Evolutionary conservation across 2,888 invertebrate species (phyloP).

Genomic region (Agrochola lota): DNA sequence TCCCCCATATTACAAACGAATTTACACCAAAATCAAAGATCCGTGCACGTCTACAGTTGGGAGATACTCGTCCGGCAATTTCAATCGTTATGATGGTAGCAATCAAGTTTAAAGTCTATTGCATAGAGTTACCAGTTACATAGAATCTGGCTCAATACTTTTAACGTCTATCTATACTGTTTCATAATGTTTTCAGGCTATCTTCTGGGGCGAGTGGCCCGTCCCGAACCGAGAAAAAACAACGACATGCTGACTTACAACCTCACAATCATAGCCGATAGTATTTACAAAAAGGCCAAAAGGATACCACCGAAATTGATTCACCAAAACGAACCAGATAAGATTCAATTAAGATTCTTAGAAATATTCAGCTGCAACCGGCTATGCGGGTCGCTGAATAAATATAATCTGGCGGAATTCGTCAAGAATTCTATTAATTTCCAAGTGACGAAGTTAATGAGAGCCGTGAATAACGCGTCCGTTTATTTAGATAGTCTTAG

Average conservation of each 20-base stretch:
- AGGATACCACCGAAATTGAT: slow-evolving; percentile 81
- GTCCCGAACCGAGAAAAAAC: slow-evolving; percentile 74
- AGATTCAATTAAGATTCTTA: slow-evolving; percentile 76
- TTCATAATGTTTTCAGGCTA: slow-evolving; percentile 79
- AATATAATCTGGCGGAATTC: slow-evolving; percentile 79
- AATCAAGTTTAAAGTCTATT: not conserved
- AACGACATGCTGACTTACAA: slow-evolving; percentile 81
- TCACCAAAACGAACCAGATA: slow-evolving; percentile 80
- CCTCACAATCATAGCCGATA: slow-evolving; percentile 79
- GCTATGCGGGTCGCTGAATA: slow-evolving; percentile 73
- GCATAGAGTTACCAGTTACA: no score
- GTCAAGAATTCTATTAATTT: slow-evolving; percentile 79
- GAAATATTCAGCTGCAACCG: slow-evolving; percentile 80
- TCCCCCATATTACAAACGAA: not conserved
- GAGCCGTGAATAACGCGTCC: slow-evolving; percentile 80
- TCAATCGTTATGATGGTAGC: not conserved
- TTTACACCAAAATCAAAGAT: not conserved
- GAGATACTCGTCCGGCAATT: not conserved
- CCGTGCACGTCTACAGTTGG: not conserved
- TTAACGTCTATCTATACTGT: no score
- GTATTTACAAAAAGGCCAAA: slow-evolving; percentile 81
- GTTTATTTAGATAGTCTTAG: slow-evolving; percentile 83
- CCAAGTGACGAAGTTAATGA: slow-evolving; percentile 80
- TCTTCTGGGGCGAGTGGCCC: slow-evolving; percentile 82
- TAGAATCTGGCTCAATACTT: not conserved